Percentiles rank a stretch among this genome's conserved stretches.
phyloP scores from a whole-genome alignment of 2,797 vertebrate species.

The Cetoscarus ocellatus region DNA sequence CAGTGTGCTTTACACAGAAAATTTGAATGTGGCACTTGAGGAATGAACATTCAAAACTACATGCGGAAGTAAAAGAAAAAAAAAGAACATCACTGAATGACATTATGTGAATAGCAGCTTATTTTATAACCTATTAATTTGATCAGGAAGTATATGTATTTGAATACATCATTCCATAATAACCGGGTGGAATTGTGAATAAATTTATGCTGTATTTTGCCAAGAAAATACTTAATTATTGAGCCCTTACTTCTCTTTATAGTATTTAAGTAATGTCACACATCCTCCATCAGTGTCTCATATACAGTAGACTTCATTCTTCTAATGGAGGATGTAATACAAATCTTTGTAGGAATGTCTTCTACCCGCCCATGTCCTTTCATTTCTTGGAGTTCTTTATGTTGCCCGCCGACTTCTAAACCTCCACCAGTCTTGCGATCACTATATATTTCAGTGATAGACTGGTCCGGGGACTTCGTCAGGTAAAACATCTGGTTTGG shows the following conservation, averaged over 20 bases:
- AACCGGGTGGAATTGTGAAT: no score
- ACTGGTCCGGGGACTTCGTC: constrained; percentile 49
- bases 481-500: constrained; percentile 81
- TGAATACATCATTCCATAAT: no score
- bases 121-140: no score
- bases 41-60: no score
- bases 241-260: neutral
- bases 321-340: constrained; percentile 20
- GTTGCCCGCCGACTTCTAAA: constrained; percentile 42
- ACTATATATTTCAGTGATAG: constrained; percentile 57
- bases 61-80: no score
- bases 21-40: no score
- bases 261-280: neutral
- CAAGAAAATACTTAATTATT: no score
- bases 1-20: no score
- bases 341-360: constrained; percentile 41
- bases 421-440: constrained; percentile 59
- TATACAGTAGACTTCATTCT: constrained; percentile 5
- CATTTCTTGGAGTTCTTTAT: constrained; percentile 51
- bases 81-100: no score
- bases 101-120: no score
- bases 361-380: constrained; percentile 38
- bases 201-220: no score
- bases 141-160: no score
- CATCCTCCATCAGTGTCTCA: constrained; percentile 18